Conservation (phyloP, 2,888 invertebrate genomes). For the Tenthredo amoena region DNA sequence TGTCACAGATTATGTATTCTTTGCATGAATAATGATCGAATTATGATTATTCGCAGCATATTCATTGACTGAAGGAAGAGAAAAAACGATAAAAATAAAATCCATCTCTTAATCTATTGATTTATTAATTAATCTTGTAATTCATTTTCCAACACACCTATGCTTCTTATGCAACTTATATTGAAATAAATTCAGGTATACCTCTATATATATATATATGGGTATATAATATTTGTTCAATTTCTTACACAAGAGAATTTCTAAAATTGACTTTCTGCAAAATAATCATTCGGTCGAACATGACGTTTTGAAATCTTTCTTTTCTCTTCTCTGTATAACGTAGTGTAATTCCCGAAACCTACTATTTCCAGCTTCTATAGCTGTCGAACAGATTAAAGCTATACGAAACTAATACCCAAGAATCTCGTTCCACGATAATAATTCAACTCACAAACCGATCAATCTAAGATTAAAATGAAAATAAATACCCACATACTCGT, state of each 20-base stretch:
- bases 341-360: background rate
- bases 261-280: slow-evolving; percentile 1
- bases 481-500: too few relatives aligned
- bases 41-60: background rate
- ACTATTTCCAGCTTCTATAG: background rate
- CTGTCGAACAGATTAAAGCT: background rate
- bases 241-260: slow-evolving; percentile 2
- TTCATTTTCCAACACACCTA: background rate
- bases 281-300: background rate
- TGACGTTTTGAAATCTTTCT: background rate
- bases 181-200: background rate
- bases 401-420: too few relatives aligned
- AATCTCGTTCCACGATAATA: too few relatives aligned
- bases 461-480: too few relatives aligned
- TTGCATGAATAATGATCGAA: background rate
- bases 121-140: background rate
- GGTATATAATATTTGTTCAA: background rate
- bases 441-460: too few relatives aligned
- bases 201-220: background rate
- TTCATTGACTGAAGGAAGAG: background rate
- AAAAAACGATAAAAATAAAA: background rate
- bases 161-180: background rate
- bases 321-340: background rate
- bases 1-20: background rate
- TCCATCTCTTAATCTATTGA: too few relatives aligned